Evolutionary conservation across 1,140 invertebrate species (phyloP).

Genomic region (Drosophila sp.): DNA sequence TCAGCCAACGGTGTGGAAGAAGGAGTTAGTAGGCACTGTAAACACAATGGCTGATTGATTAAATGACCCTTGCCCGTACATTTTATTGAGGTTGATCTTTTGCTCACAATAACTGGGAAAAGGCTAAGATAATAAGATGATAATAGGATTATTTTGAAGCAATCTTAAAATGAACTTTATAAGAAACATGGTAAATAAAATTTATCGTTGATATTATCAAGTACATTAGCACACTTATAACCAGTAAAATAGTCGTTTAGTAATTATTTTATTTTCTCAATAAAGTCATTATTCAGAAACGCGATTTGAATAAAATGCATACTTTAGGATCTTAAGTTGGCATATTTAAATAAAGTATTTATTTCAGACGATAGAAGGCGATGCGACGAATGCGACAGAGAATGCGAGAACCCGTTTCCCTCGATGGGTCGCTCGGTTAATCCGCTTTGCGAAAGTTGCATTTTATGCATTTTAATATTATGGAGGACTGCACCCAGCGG

Average conservation of each 20-base stretch:
- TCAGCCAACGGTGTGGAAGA: conserved; percentile 16
- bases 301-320: conserved; percentile 22
- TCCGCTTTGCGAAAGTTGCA: conserved; percentile 73
- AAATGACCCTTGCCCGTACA: conserved; percentile 18
- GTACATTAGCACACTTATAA: background rate
- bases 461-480: conserved; percentile 65
- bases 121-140: no score
- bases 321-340: conserved; percentile 27
- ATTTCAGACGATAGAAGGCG: conserved; percentile 6
- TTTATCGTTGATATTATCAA: no score
- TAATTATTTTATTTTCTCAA: conserved; percentile 1
- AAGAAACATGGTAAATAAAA: background rate
- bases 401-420: conserved; percentile 68
- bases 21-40: conserved; percentile 5
- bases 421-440: conserved; percentile 33
- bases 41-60: conserved; percentile 44
- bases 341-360: conserved; percentile 20
- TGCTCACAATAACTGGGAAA: background rate
- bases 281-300: conserved; percentile 32
- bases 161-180: background rate
- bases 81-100: background rate
- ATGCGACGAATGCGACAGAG: conserved; percentile 3
- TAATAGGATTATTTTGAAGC: background rate
- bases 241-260: conserved; percentile 8
- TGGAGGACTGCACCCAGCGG: conserved; percentile 40